A percentile compares a stretch with the other conserved stretches of the same genome.
These are phyloP conservation scores for Melanostoma mellinum DNA, from an alignment of 2,888 invertebrate species.

Conservation along the genomic window DNA sequence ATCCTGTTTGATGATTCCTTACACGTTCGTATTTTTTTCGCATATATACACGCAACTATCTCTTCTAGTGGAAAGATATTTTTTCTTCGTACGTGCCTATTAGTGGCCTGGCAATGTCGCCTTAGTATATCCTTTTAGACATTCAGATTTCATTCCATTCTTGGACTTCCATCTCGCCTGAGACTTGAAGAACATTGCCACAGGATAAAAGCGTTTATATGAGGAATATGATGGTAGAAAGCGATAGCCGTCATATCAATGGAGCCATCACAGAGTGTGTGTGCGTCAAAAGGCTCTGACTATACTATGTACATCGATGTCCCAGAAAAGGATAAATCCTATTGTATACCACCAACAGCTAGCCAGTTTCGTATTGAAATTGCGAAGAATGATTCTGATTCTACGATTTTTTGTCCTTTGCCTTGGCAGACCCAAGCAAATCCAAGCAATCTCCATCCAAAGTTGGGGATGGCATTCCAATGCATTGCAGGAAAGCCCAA, in stretches of 20 bases:
- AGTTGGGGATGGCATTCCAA: slow-evolving; percentile 62
- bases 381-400: slow-evolving; percentile 61
- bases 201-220: slow-evolving; percentile 67
- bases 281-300: slow-evolving; percentile 29
- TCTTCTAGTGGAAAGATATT: slow-evolving; percentile 60
- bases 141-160: slow-evolving; percentile 68
- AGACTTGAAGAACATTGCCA: slow-evolving; percentile 43
- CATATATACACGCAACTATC: slow-evolving; percentile 63
- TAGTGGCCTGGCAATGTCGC: slow-evolving; percentile 61
- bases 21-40: slow-evolving; percentile 53
- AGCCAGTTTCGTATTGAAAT: slow-evolving; percentile 50
- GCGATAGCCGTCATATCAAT: slow-evolving; percentile 58
- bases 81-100: slow-evolving; percentile 67
- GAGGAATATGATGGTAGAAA: slow-evolving; percentile 66
- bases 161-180: slow-evolving; percentile 36
- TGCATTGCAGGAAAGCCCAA: slow-evolving; percentile 46
- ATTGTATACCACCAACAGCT: slow-evolving; percentile 29
- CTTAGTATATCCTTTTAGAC: slow-evolving; percentile 58
- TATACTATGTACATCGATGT: slow-evolving; percentile 27
- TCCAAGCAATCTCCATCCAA: slow-evolving; percentile 58
- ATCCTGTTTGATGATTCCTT: slow-evolving; percentile 71
- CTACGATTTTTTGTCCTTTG: slow-evolving; percentile 24
- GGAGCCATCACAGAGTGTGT: slow-evolving; percentile 17
- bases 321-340: slow-evolving; percentile 43
- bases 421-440: slow-evolving; percentile 29